phyloP scores from a whole-genome alignment of 2,888 invertebrate genomes.

The Habroteleia sp. region DNA sequence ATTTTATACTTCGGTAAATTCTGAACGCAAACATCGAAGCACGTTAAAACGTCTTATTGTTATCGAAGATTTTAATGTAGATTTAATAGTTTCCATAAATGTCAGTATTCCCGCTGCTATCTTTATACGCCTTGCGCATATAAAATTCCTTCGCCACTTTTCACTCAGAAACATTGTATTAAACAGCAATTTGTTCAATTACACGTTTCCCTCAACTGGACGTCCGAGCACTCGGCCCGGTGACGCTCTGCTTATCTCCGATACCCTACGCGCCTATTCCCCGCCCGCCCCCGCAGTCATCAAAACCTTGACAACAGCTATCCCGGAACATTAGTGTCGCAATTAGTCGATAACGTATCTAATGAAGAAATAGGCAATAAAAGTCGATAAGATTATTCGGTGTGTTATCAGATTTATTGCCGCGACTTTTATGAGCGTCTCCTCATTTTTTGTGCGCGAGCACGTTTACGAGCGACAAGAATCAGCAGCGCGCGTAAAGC shows the following conservation, averaged over 20 bases:
- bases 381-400: constrained; percentile 50
- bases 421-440: constrained; percentile 30
- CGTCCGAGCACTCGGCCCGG: constrained; percentile 1
- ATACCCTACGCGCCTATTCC: not conserved
- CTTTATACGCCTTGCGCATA: not conserved
- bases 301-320: constrained; percentile 19
- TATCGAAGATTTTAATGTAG: not conserved
- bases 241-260: constrained; percentile 24
- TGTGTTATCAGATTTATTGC: constrained; percentile 36
- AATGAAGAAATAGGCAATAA: constrained; percentile 35
- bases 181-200: not conserved
- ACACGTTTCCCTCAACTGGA: not conserved
- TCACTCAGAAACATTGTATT: not conserved
- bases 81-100: not conserved
- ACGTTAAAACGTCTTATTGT: too few species aligned
- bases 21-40: too few species aligned
- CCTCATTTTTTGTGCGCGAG: constrained; percentile 11
- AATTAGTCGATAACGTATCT: constrained; percentile 47
- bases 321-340: constrained; percentile 28
- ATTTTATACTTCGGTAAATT: too few species aligned
- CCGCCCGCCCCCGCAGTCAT: not conserved
- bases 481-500: constrained; percentile 57
- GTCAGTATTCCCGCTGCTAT: not conserved
- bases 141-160: not conserved
- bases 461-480: constrained; percentile 61